Evolutionary conservation across 2,113 vertebrate species (phyloP), one percentile per base, ranked within the genome.

Genomic region (Rostratula benghalensis): DNA sequence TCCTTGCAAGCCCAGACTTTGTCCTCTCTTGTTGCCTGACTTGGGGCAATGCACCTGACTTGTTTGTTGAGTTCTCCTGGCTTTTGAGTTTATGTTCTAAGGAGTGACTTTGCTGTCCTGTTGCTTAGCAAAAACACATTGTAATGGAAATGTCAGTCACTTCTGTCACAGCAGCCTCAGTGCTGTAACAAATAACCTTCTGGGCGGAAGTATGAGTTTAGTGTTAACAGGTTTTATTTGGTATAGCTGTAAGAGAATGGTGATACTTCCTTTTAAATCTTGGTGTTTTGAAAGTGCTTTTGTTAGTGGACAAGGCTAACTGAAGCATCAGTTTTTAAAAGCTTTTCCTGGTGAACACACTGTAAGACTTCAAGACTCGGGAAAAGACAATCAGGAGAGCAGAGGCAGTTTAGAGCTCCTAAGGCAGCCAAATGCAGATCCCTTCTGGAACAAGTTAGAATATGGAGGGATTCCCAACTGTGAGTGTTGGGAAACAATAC

Each of bases 321-420:
- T 11, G 51, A 67, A 27, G 17, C 15, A 64, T 63, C 16, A 20
- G 4, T 13, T n/a, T 81, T 65, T 48, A 37, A 35, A 39, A 22
- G 4, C 11, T 50, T 93, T 79, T 57, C 21, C 37, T 85, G 46
- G 30, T 50, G 24, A 68, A 37, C 24, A 10, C 75, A 1, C 76
- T 60, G 8, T 54, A 57, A 75, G 43, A 67, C 63, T 54, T 31
- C 24, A 54, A 46, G n/a, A 22, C 23, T 59, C 0, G 0, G 41
- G 35, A 79, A 75, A 79, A 61, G 82, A 20, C 7, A 48, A 39
- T 25, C 48, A 39, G 33, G 28, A 70, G 24, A 71, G 13, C 37
- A 37, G 83, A 50, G 70, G 51, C 30, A 93, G 60, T 68, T 75
- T 56, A 18, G 45, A 24, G 24, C 51, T 69, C 24, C 9, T 35